These are phyloP conservation scores for Electrona antarctica DNA, from an alignment of 2,113 vertebrate genomes.

Conservation along the genomic window DNA sequence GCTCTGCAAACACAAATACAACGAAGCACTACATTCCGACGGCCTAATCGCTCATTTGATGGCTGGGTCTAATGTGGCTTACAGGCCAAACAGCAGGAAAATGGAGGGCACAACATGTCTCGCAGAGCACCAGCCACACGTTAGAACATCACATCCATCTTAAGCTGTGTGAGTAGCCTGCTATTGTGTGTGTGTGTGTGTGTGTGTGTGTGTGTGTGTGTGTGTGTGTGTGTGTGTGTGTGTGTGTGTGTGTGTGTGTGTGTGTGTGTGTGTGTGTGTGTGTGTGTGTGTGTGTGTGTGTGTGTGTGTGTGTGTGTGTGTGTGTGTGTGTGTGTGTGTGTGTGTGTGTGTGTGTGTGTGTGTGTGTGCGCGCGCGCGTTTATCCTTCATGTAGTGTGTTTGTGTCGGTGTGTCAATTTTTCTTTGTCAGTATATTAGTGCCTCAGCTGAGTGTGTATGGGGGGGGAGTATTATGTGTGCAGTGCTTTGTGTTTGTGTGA, in stretches of 20 bases:
- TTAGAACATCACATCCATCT: constrained; percentile 59
- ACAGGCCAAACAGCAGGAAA: constrained; percentile 62
- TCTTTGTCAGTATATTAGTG: not conserved
- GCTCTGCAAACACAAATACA: constrained; percentile 52
- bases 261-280: too few species aligned
- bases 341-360: constrained; percentile 3
- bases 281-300: constrained; percentile 11
- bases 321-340: constrained; percentile 6
- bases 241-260: constrained; percentile 5
- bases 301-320: constrained; percentile 12
- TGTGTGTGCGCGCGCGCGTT: not conserved
- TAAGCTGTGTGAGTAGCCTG: constrained; percentile 14
- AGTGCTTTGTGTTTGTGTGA: too few species aligned
- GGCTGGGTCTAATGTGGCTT: constrained; percentile 47
- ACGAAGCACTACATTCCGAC: constrained; percentile 58
- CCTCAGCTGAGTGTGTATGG: constrained; percentile 1
- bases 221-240: not conserved
- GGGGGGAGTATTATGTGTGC: too few species aligned
- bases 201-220: constrained; percentile 11
- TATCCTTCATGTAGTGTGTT: not conserved
- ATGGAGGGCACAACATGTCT: constrained; percentile 47
- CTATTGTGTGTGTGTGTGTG: constrained; percentile 24
- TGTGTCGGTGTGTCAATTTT: constrained; percentile 2
- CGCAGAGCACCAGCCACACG: constrained; percentile 33
- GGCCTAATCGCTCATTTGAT: constrained; percentile 67